Evolutionary conservation across 2,888 invertebrate genomes (phyloP).

Genomic region (Eupithecia exiguata): DNA sequence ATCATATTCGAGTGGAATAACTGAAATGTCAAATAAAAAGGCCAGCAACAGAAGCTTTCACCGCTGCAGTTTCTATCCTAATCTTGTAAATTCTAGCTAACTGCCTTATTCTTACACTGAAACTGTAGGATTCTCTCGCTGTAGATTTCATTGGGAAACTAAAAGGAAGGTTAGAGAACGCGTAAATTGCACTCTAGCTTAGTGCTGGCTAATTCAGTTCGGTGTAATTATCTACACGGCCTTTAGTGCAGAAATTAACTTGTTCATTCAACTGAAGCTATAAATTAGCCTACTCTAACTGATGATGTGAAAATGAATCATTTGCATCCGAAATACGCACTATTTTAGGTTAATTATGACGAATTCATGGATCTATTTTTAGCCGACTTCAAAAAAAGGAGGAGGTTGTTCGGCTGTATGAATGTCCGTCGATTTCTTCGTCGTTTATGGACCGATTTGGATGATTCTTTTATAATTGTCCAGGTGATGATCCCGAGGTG

Average conservation of each 20-base stretch:
- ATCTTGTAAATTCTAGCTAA: conserved; percentile 31
- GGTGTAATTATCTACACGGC: conserved; percentile 16
- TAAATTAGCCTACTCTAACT: background rate
- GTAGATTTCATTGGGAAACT: conserved; percentile 9
- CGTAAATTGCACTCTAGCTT: conserved; percentile 1
- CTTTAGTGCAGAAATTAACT: conserved; percentile 14
- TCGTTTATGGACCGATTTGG: no score
- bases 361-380: background rate
- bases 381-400: no score
- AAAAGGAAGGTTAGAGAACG: background rate
- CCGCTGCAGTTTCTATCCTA: conserved; percentile 36
- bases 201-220: conserved; percentile 9
- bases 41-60: conserved; percentile 18
- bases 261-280: conserved; percentile 11
- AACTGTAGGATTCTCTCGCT: background rate
- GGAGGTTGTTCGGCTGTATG: no score
- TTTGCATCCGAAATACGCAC: background rate
- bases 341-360: background rate
- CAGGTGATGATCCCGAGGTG: no score
- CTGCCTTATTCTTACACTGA: conserved; percentile 24
- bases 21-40: background rate
- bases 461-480: no score
- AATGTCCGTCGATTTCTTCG: no score
- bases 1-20: no score
- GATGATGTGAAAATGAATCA: background rate